Percentiles rank a stretch among this genome's conserved stretches.
Evolutionary conservation across 1,140 invertebrate species (phyloP).

Genomic region (Drosophila guanche): DNA sequence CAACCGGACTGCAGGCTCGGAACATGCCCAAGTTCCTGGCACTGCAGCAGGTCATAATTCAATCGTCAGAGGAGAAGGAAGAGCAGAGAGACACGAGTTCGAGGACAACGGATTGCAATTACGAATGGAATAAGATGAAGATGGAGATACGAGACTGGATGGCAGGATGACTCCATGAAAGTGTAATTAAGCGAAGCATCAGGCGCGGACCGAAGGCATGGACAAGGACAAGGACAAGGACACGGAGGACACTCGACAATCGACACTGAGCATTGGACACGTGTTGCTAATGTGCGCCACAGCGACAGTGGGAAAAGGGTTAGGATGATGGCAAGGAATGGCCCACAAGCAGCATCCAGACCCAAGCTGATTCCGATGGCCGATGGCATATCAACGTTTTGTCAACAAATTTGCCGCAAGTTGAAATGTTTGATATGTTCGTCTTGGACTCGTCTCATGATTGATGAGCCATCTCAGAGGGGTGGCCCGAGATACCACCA

Average conservation of each 20-base stretch:
- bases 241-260: too few species aligned
- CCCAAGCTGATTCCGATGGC: slow-evolving; percentile 2
- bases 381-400: slow-evolving; percentile 39
- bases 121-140: slow-evolving; percentile 35
- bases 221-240: slow-evolving; percentile 12
- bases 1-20: too few species aligned
- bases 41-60: slow-evolving; percentile 71
- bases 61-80: slow-evolving; percentile 41
- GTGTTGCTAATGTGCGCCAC: slow-evolving; percentile 68
- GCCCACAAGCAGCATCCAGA: not conserved
- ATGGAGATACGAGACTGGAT: slow-evolving; percentile 11
- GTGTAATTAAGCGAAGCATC: slow-evolving; percentile 69
- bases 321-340: not conserved
- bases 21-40: too few species aligned
- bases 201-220: slow-evolving; percentile 15
- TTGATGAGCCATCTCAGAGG: slow-evolving; percentile 37
- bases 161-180: slow-evolving; percentile 66
- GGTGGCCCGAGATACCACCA: too few species aligned
- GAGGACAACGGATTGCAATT: slow-evolving; percentile 61
- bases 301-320: not conserved
- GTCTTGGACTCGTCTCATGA: slow-evolving; percentile 26
- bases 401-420: slow-evolving; percentile 52
- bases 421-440: slow-evolving; percentile 48
- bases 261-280: slow-evolving; percentile 54
- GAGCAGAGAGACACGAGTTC: slow-evolving; percentile 23